A percentile compares a stretch with the other conserved stretches of the same genome.
Conservation (phyloP, 2,888 invertebrate genomes). For the Penaeus monodon region DNA sequence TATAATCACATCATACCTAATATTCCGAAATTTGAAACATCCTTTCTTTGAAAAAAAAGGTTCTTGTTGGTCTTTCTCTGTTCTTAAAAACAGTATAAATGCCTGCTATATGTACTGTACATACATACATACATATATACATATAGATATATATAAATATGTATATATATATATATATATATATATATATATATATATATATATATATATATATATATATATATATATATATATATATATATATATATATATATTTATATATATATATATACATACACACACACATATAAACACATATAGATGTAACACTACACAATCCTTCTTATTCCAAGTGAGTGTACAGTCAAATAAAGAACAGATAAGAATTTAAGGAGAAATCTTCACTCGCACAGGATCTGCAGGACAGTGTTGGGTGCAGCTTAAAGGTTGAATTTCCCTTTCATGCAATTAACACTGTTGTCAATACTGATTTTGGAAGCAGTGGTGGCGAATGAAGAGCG, state of each 20-base stretch:
- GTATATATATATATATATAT: neutral
- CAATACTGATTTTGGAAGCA: too few relatives aligned
- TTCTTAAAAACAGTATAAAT: neutral
- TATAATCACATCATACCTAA: too few relatives aligned
- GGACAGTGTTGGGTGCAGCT: too few relatives aligned
- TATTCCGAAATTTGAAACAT: too few relatives aligned
- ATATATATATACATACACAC: neutral
- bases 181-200: slow-evolving; percentile 5
- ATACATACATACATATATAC: neutral
- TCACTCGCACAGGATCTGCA: too few relatives aligned
- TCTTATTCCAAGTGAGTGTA: neutral
- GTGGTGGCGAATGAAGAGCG: too few relatives aligned
- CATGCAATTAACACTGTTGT: too few relatives aligned
- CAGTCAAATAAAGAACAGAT: too few relatives aligned
- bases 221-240: slow-evolving; percentile 10
- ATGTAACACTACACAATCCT: neutral
- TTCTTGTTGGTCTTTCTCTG: neutral
- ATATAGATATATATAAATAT: neutral
- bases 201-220: slow-evolving; percentile 13
- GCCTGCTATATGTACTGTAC: neutral
- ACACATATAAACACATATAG: neutral
- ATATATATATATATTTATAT: slow-evolving; percentile 21
- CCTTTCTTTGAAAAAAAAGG: neutral
- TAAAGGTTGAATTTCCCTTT: too few relatives aligned
- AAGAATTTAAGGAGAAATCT: too few relatives aligned